Evolutionary conservation across 2,888 invertebrate genomes (phyloP), one percentile per base, ranked within the genome.

Genomic region (Aphodius sticticus): DNA sequence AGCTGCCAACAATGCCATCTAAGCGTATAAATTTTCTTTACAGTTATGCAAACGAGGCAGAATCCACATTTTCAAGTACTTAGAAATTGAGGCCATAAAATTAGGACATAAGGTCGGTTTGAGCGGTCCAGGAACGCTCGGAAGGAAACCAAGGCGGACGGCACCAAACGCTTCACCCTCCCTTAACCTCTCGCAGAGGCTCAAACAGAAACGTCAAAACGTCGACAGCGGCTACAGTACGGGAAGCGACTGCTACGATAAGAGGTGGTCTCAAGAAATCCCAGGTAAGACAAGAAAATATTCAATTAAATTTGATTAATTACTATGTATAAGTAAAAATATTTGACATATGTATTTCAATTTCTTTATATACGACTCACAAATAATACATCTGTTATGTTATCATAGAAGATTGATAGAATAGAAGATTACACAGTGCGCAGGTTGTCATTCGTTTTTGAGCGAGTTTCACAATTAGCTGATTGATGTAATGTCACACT

Each of bases 41-140:
- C 89, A 96, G 96, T 91, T 96, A 84, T 98, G 97, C 90, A 95
- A 95, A 90, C 94, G 97, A 88, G 98, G 98, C 85, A 93, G 96
- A 87, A 96, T 97, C 87, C 98, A 98, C 90, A 96, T 98, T 86
- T 97, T 97, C 91, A 98, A 98, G 89, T 97, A 95, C 90, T 91
- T 98, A 84, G 97, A 97, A 89, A 95, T 95, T 86, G 96, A 96
- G 90, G 96, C 97, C 76, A 93, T 93, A 86, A 95, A 95, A 89
- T 91, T 93, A 86, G 92, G 93, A 84, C 88, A 90, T 82, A 90
- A 90, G 83, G 87, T 90, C 82, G 89, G 90, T 9, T 88, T 90
- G 78, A 86, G 88, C 16, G 86, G 90, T 89, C 89, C 82, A 86
- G 90, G 85, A 90, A 90, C 89, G 88, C 90, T 90, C 89, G 90